These are phyloP conservation scores for Trichomalopsis sarcophagae DNA, from an alignment of 1,140 invertebrate species.

Conservation along the genomic window DNA sequence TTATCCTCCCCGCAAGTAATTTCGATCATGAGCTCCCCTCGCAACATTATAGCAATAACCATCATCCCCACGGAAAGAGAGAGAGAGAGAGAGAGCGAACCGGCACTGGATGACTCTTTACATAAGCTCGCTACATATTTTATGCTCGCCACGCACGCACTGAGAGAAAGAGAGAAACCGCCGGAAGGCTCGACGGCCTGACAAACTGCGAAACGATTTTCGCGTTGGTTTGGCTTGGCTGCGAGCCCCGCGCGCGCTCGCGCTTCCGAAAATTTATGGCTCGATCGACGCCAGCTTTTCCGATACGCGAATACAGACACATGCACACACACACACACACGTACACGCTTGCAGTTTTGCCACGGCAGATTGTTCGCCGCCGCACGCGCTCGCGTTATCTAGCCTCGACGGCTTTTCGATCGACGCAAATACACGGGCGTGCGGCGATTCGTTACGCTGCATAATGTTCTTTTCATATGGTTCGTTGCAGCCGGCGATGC, in stretches of 20 bases:
- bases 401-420: slow-evolving; percentile 21
- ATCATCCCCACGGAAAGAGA: neutral
- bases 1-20: slow-evolving; percentile 8
- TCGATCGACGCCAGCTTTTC: slow-evolving; percentile 54
- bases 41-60: neutral
- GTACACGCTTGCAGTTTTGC: slow-evolving; percentile 6
- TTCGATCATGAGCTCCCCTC: neutral
- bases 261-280: slow-evolving; percentile 54
- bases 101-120: slow-evolving; percentile 55
- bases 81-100: neutral
- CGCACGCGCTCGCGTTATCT: neutral
- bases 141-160: slow-evolving; percentile 53
- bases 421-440: slow-evolving; percentile 7
- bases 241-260: neutral
- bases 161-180: slow-evolving; percentile 41
- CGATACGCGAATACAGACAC: slow-evolving; percentile 28
- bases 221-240: slow-evolving; percentile 54
- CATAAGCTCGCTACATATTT: slow-evolving; percentile 59
- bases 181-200: slow-evolving; percentile 61
- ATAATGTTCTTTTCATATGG: slow-evolving; percentile 44
- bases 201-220: slow-evolving; percentile 66
- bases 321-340: too few species aligned
- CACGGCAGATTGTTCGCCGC: slow-evolving; percentile 34
- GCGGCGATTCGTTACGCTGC: slow-evolving; percentile 33
- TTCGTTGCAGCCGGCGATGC: neutral